These are phyloP conservation scores for Perodicticus potto DNA, from an alignment of 2,797 vertebrate genomes.

Conservation along the genomic window DNA sequence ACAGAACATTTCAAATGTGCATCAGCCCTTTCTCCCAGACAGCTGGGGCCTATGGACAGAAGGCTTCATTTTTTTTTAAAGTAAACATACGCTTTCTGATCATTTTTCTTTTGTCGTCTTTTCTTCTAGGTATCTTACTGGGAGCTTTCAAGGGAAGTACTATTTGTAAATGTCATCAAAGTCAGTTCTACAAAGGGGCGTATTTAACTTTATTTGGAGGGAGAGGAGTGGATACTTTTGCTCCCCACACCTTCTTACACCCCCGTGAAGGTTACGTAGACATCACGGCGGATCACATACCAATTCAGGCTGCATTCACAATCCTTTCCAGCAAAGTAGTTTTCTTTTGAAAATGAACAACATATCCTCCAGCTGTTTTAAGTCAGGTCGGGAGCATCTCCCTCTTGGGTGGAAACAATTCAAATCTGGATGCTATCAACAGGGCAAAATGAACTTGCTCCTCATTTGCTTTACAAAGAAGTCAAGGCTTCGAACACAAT, in stretches of 20 bases:
- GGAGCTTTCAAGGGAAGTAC: conserved; percentile 39
- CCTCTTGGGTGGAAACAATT: conserved; percentile 53
- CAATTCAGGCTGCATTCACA: background rate
- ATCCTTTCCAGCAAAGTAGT: background rate
- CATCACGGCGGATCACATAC: no score
- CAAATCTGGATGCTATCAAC: conserved; percentile 45
- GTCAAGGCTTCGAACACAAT: conserved; percentile 66
- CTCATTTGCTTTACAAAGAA: conserved; percentile 49
- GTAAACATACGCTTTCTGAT: background rate
- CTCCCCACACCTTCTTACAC: background rate
- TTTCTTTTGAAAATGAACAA: conserved; percentile 38
- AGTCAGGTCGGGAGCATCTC: background rate
- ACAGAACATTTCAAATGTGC: background rate
- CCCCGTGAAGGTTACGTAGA: background rate
- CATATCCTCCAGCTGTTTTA: background rate
- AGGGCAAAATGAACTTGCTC: conserved; percentile 33
- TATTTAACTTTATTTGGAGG: background rate
- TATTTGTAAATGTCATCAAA: conserved; percentile 42
- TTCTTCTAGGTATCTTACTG: conserved; percentile 5
- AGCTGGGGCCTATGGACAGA: background rate
- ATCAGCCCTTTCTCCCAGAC: background rate
- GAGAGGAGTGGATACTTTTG: background rate
- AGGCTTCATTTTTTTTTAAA: background rate
- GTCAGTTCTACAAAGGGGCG: background rate
- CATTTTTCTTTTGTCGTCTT: conserved; percentile 34